Evolutionary conservation across 2,888 invertebrate genomes (phyloP), one percentile per base, ranked within the genome.

Genomic region (Smittia sp.): DNA sequence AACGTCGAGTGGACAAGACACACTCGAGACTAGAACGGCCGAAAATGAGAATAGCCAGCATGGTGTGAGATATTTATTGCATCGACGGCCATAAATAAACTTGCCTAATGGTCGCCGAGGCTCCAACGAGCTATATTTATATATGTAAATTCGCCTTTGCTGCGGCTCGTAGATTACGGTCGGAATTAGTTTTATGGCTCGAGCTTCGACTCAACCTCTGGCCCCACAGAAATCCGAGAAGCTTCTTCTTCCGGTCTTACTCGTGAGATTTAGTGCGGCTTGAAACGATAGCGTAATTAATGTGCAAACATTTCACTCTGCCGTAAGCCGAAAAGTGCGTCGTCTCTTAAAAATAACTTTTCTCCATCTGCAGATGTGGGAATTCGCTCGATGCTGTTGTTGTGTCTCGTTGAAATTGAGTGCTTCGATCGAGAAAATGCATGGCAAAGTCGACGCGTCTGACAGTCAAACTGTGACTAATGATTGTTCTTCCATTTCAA

Each of bases 11-110:
- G 67, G 67, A 67, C 67, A 20, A 15, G 38, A 20, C 13, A 39
- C 67, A 27, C 67, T 20, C 3, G 20, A 22, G 38, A 38, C 15
- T 20, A 63, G n/a, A 24, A 38, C 20, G 15, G 7, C 20, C 24
- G 20, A 41, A 65, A 22, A 9, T 62, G 32, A 32, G 27, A 65
- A 27, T 32, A 39, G 20, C 39, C 67, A 67, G 38, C 18, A 69
- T 25, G 24, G 22, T 18, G 69, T 54, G 69, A 69, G 54, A 54
- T 54, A 69, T 69, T 69, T 69, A 69, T 69, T 69, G 54, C 54
- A 54, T 54, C 46, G 18, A 54, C 20, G 32, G 69, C 32, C 69
- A 25, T 69, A 69, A 69, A 69, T 54, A 27, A 27, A 52, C n/a
- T n/a, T 54, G 46, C 58, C 46, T 54, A 69, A 54, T 54, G 69